Evolutionary conservation across 2,888 invertebrate species (phyloP).

Genomic region (Drepana falcataria): DNA sequence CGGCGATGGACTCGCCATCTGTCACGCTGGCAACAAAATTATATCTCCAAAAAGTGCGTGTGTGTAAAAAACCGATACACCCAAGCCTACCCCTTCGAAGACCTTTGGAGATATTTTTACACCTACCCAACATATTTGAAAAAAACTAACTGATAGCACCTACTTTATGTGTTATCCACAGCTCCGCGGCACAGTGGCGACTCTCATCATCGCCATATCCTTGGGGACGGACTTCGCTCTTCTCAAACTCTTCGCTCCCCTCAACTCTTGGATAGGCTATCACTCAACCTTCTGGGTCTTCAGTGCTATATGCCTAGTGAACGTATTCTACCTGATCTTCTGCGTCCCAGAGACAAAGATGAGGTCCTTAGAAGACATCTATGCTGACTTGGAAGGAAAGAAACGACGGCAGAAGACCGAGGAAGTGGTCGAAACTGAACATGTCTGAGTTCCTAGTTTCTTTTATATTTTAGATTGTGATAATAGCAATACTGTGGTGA

Average conservation of each 20-base stretch:
- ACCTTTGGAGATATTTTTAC: too few relatives aligned
- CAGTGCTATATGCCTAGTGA: constrained; percentile 83
- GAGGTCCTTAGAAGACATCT: constrained; percentile 93
- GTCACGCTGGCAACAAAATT: too few relatives aligned
- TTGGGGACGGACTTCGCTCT: constrained; percentile 91
- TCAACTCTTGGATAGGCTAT: constrained; percentile 81
- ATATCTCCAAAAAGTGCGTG: too few relatives aligned
- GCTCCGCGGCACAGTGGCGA: constrained; percentile 69
- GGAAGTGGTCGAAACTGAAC: constrained; percentile 41
- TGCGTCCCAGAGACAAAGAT: constrained; percentile 97
- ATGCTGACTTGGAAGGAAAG: constrained; percentile 84
- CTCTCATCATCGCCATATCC: constrained; percentile 77
- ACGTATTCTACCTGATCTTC: constrained; percentile 88
- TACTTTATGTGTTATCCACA: constrained; percentile 20
- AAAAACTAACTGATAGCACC: too few relatives aligned
- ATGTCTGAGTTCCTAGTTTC: constrained; percentile 23
- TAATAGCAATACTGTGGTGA: too few relatives aligned
- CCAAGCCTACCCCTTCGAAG: too few relatives aligned
- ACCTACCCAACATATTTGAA: too few relatives aligned
- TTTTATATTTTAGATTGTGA: not conserved
- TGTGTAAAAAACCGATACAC: too few relatives aligned
- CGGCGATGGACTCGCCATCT: too few relatives aligned
- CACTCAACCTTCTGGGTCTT: constrained; percentile 91
- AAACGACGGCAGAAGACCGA: constrained; percentile 42
- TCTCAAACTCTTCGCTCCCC: constrained; percentile 88